A percentile compares a stretch with the other conserved stretches of the same genome.
These are phyloP conservation scores for Aphelinus certus DNA, from an alignment of 1,140 invertebrate species.

Conservation along the genomic window DNA sequence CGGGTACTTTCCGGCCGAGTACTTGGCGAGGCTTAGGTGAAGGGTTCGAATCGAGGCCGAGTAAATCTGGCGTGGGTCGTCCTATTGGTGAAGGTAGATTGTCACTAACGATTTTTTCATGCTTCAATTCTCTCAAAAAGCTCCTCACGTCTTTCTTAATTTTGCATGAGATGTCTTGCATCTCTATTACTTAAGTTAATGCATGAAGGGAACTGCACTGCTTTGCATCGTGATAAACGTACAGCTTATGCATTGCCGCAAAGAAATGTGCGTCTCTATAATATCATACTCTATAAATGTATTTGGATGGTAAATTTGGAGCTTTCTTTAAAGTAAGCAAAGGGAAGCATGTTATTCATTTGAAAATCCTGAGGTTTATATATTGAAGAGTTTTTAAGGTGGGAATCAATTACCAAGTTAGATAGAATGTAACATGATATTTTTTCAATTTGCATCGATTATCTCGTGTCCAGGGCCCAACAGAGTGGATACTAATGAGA, in stretches of 20 bases:
- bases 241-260: constrained; percentile 18
- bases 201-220: constrained; percentile 33
- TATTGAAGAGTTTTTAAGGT: constrained; percentile 11
- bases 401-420: constrained; percentile 1
- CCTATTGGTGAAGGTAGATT: not conserved
- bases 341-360: not conserved
- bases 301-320: no score
- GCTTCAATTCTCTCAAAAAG: no score
- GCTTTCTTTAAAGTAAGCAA: no score
- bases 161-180: no score
- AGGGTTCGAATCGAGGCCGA: constrained; percentile 28
- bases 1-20: constrained; percentile 5
- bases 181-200: constrained; percentile 9
- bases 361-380: not conserved
- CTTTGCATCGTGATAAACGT: constrained; percentile 22
- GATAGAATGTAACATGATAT: not conserved
- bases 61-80: not conserved
- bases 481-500: not conserved
- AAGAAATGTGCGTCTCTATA: not conserved
- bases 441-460: not conserved
- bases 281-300: no score
- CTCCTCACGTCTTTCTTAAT: no score
- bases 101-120: no score
- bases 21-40: constrained; percentile 30
- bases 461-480: not conserved